Conservation (phyloP, 2,888 invertebrate genomes). For the Pseudococcus viburni region DNA sequence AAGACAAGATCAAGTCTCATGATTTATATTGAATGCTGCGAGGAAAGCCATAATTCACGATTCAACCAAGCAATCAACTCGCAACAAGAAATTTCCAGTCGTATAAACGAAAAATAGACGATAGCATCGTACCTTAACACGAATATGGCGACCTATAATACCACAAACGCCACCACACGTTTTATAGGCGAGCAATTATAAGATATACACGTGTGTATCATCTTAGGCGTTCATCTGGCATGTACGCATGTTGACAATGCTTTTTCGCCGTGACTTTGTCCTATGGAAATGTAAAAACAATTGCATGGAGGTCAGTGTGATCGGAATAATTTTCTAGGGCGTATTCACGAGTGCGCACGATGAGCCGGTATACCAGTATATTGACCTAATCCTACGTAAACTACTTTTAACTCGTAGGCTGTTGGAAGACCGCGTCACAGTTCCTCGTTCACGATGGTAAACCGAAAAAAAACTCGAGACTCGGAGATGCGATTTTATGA, state of each 20-base stretch:
- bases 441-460: not conserved
- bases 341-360: conserved; percentile 5
- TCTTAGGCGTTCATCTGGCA: conserved; percentile 29
- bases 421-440: conserved; percentile 1
- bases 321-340: conserved; percentile 47
- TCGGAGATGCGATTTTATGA: not conserved
- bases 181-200: conserved; percentile 26
- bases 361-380: conserved; percentile 34
- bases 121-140: conserved; percentile 10
- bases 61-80: not conserved
- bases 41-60: not conserved
- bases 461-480: not conserved
- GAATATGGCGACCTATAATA: not conserved
- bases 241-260: conserved; percentile 1
- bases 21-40: not conserved
- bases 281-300: conserved; percentile 44
- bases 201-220: conserved; percentile 31
- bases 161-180: conserved; percentile 19
- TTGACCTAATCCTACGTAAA: conserved; percentile 47
- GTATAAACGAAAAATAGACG: not conserved
- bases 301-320: conserved; percentile 44
- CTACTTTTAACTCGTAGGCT: conserved; percentile 12
- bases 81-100: not conserved
- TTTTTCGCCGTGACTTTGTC: conserved; percentile 18
- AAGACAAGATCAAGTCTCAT: not conserved